A percentile compares a stretch with the other conserved stretches of the same genome.
Evolutionary conservation across 53 echinoderm and acorn worm genomes (phyloP).

Genomic region (Mesocentrotus franciscanus): DNA sequence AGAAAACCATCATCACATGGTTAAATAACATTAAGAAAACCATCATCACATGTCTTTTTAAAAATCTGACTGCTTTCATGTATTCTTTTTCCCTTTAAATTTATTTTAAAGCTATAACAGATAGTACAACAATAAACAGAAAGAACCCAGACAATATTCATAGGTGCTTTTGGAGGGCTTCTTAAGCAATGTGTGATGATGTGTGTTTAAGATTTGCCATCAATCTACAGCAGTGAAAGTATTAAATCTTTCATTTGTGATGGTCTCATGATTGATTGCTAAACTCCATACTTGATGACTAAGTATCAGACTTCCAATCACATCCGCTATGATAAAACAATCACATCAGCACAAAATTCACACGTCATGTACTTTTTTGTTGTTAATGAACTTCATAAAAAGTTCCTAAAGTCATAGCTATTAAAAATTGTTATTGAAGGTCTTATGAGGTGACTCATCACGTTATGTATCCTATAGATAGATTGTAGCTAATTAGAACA

Average conservation of each 20-base stretch:
- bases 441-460: slow-evolving; percentile 1
- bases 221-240: background rate
- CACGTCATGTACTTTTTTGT: background rate
- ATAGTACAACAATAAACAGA: no score
- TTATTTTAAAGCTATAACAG: no score
- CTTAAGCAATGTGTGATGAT: no score
- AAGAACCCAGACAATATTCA: no score
- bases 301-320: background rate
- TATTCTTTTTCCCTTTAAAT: no score
- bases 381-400: background rate
- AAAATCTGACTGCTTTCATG: no score
- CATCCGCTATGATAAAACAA: background rate
- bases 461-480: background rate
- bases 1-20: no score
- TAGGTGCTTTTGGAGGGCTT: no score
- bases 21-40: no score
- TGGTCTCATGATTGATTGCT: background rate
- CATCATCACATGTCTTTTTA: no score
- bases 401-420: slow-evolving; percentile 5
- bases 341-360: background rate
- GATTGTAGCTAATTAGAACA: background rate
- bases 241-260: background rate
- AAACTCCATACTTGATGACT: background rate
- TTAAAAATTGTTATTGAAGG: background rate
- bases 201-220: background rate